Base-by-base conservation (phyloP, 2,113 vertebrate genomes). In the Prochilodus magdalenae region DNA sequence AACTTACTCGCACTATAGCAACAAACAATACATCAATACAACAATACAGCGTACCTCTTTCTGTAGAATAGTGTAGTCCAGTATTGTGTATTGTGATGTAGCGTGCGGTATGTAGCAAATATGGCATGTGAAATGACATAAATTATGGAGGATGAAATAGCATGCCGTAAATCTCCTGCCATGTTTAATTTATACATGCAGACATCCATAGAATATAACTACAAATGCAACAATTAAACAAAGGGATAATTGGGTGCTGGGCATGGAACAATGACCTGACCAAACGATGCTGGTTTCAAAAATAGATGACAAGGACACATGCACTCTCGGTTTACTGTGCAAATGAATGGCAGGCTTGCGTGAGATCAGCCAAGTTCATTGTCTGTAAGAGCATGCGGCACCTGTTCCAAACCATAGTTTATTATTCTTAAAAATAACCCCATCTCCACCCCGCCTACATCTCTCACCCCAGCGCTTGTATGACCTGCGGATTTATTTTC, bases 341-440 rank as follows among this genome's bases (percentile, higher is more conserved):
- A 73, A 81, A 71, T 74, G 59, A 83, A 36, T 59, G 67, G 59
- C 63, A 76, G 74, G 55, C 49, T 53, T 77, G 55, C 29, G 26
- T 15, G 77, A 90, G 87, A 84, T 84, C 81, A 87, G 90, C 87
- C 90, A 85, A 87, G 82, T 73, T 83, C 84, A 85, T 90, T 91
- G 91, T 93, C 78, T 91, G 81, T 76, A 88, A 77, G 80, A 87
- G 83, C 44, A 80, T 83, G 84, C 60, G 80, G 88, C 93, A 93
- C 90, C 92, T 94, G 93, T 91, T 93, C 85, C 66, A 76, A 82
- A 82, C 75, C 84, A 67, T 16, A 33, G 40, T 89, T 84, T 89
- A 86, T 92, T 89, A 84, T 84, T 87, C 82, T 88, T 90, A 90
- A 89, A 92, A 91, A 91, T 93, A 93, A 84, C 85, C 59, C 24